These are phyloP conservation scores for Micropoecilia bifurca DNA, from an alignment of 2,797 vertebrate species.

Conservation along the genomic window DNA sequence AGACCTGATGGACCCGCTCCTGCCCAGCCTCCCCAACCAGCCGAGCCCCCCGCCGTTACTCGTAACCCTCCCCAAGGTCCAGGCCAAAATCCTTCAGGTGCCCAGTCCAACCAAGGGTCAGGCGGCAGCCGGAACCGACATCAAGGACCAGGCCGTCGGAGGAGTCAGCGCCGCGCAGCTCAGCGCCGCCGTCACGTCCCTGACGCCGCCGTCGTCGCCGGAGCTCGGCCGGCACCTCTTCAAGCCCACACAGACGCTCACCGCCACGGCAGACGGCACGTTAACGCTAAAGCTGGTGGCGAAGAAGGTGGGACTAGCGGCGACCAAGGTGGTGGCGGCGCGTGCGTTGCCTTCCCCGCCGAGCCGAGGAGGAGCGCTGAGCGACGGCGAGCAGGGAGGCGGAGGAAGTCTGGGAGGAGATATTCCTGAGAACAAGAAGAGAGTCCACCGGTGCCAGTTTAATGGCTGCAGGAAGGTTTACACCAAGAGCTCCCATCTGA, in stretches of 20 bases:
- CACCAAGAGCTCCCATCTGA: slow-evolving; percentile 97
- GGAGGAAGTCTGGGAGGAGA: slow-evolving; percentile 78
- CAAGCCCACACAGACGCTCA: slow-evolving; percentile 91
- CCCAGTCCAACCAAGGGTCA: slow-evolving; percentile 56
- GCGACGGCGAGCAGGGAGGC: slow-evolving; percentile 89
- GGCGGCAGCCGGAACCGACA: slow-evolving; percentile 40
- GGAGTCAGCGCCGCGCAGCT: slow-evolving; percentile 89
- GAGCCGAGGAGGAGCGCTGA: slow-evolving; percentile 85
- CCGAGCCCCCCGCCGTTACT: slow-evolving; percentile 83
- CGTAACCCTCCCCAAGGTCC: slow-evolving; percentile 87
- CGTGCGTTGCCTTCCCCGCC: slow-evolving; percentile 78
- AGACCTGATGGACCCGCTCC: slow-evolving; percentile 86
- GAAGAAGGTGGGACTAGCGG: slow-evolving; percentile 88
- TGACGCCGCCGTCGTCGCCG: slow-evolving; percentile 94
- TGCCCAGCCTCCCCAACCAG: slow-evolving; percentile 83
- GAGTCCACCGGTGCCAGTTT: slow-evolving; percentile 94
- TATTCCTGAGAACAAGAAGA: slow-evolving; percentile 93
- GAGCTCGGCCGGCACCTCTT: slow-evolving; percentile 93
- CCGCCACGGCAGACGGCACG: slow-evolving; percentile 87
- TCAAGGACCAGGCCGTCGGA: slow-evolving; percentile 79
- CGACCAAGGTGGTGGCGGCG: slow-evolving; percentile 85
- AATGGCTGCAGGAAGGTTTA: slow-evolving; percentile 97
- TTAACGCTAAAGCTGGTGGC: slow-evolving; percentile 92
- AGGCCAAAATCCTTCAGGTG: slow-evolving; percentile 79
- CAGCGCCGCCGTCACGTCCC: slow-evolving; percentile 92